Base-by-base conservation (phyloP, 2,888 invertebrate genomes). In the Volucella inanis region DNA sequence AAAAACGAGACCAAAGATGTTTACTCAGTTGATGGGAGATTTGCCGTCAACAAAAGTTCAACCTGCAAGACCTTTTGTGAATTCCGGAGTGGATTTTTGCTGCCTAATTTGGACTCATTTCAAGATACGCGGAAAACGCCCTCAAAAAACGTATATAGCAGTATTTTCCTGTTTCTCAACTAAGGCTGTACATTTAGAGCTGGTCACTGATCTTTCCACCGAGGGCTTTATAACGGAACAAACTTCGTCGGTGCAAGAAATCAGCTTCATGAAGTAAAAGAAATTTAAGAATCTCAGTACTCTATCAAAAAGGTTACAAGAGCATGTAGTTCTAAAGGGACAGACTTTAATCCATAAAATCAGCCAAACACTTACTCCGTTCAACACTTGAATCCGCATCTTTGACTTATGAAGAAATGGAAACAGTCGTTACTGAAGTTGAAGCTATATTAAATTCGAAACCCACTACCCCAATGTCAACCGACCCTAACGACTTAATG, bases 401-500 rank as follows among this genome's bases (percentile, higher is more conserved):
- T 14, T 14, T 61, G n/a, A 62, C 61, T 0, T 45, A 62, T 22
- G 54, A 68, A 54, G 54, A 68, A 54, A 22, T 22, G 22, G 22
- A 22, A 22, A 22, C 12, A n/a, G 45, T 45, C 15, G 31, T 41
- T 39, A 50, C 14, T 8, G 68, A 70, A 39, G 47, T 72, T 14
- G 62, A 72, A 47, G 68, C 62, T 1, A 59, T 82, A 31, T 22
- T 76, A 4, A 76, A 65, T 47, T 78, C 78, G 8, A 10, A 68
- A 39, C 76, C 81, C 6, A 22, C 68, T 1, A 62, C 75, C 2
- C 70, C 81, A 43, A n/a, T 81, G n/a, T 57, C 55, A 12, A 8
- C 52, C 10, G 74, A 78, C 57, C 84, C 79, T 14, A 70, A 50
- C 43, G 84, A 79, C 15, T 15, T 84, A 11, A 12, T 52, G 11